Conservation (phyloP, 2,113 vertebrate species). For the Turdus rufiventris region DNA sequence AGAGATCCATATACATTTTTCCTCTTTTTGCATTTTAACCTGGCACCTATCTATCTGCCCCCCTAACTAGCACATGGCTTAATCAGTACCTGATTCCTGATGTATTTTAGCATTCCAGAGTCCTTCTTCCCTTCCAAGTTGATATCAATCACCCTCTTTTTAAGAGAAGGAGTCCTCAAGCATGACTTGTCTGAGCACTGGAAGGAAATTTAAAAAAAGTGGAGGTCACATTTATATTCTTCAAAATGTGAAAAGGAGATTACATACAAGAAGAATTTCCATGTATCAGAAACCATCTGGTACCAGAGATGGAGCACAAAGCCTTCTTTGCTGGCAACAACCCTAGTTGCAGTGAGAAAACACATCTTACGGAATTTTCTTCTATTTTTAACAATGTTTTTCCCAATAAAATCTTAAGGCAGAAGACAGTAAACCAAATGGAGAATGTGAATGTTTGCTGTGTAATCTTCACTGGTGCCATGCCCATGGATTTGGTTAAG, state of each 20-base stretch:
- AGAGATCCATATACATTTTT: background rate
- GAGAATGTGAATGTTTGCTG: background rate
- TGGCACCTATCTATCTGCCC: background rate
- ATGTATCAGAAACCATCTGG: background rate
- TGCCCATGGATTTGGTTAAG: background rate
- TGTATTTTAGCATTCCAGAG: slow-evolving; percentile 96
- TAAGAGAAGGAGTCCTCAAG: slow-evolving; percentile 92
- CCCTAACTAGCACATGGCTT: background rate
- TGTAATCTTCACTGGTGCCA: background rate
- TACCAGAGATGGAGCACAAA: background rate
- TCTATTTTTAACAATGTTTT: background rate
- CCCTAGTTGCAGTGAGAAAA: background rate
- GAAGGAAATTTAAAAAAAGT: background rate
- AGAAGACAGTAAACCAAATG: background rate
- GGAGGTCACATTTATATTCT: background rate
- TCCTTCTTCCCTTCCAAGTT: slow-evolving; percentile 95
- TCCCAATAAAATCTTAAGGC: background rate
- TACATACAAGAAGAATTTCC: background rate
- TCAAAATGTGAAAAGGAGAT: background rate
- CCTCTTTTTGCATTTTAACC: background rate
- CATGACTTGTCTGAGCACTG: slow-evolving; percentile 97
- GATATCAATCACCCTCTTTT: slow-evolving; percentile 86
- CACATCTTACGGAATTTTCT: background rate
- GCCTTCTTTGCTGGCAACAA: background rate
- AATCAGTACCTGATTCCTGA: slow-evolving; percentile 89